Conservation (phyloP, 2,888 invertebrate species). For the Matsumyia berberina region DNA sequence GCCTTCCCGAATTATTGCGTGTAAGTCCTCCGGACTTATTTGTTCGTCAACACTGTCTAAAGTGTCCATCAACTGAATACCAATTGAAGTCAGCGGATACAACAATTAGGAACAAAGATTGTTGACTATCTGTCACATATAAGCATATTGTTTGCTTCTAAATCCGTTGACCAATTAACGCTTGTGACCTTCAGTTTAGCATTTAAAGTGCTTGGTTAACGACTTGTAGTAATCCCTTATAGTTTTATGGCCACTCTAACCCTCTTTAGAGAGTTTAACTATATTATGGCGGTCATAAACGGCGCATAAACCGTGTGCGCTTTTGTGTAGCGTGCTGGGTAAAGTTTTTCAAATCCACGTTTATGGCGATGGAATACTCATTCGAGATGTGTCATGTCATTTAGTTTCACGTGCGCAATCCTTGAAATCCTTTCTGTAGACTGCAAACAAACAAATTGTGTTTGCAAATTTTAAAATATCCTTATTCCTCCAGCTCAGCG, state of each 20-base stretch:
- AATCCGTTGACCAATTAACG: slow-evolving; percentile 24
- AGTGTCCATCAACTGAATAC: slow-evolving; percentile 2
- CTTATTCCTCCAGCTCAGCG: not conserved
- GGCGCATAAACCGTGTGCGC: slow-evolving; percentile 35
- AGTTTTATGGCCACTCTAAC: slow-evolving; percentile 31
- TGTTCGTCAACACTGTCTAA: slow-evolving; percentile 15
- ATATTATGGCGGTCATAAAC: slow-evolving; percentile 43
- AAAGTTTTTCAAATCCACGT: slow-evolving; percentile 13
- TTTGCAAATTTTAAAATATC: slow-evolving; percentile 12
- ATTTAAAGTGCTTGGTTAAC: slow-evolving; percentile 40
- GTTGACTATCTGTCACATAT: not conserved
- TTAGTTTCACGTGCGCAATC: not conserved
- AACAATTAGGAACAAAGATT: slow-evolving; percentile 15
- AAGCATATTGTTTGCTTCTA: not conserved
- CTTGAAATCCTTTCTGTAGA: not conserved
- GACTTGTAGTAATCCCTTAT: slow-evolving; percentile 39
- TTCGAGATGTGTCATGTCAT: no score
- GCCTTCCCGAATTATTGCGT: not conserved
- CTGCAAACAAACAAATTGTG: not conserved
- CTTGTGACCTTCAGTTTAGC: slow-evolving; percentile 48
- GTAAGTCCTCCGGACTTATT: slow-evolving; percentile 10
- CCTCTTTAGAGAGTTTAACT: slow-evolving; percentile 7
- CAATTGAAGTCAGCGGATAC: slow-evolving; percentile 16
- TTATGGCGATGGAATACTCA: not conserved
- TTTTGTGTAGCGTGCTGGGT: slow-evolving; percentile 38